A percentile compares a stretch with the other conserved stretches of the same genome.
phyloP scores from a whole-genome alignment of 2,888 invertebrate genomes.

The Aleiodes alternator region DNA sequence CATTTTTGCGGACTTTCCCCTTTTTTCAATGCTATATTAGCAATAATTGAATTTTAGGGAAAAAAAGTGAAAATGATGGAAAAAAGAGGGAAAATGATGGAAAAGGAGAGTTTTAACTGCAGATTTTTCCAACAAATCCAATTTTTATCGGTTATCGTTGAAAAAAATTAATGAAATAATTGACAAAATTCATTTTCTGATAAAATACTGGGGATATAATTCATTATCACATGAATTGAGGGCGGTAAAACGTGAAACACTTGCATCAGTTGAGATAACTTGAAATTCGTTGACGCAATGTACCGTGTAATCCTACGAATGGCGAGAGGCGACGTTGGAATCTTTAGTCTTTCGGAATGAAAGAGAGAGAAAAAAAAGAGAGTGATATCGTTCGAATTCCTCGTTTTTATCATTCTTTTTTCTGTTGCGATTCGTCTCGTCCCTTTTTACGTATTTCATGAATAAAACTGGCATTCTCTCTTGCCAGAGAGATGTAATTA shows the following conservation, averaged over 20 bases:
- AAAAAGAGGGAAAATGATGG: neutral
- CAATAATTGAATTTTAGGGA: too few relatives aligned
- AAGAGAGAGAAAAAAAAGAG: neutral
- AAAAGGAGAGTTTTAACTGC: too few relatives aligned
- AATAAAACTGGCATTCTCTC: conserved; percentile 4
- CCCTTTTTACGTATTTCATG: neutral
- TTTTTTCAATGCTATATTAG: too few relatives aligned
- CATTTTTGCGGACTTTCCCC: too few relatives aligned
- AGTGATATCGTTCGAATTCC: neutral
- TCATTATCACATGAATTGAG: conserved; percentile 6
- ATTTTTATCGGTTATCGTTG: too few relatives aligned
- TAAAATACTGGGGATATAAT: neutral
- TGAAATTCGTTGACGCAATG: conserved; percentile 41
- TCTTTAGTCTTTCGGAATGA: conserved; percentile 2
- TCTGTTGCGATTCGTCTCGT: neutral
- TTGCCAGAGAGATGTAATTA: neutral
- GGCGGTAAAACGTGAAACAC: conserved; percentile 12
- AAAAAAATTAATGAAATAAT: neutral
- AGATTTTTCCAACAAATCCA: too few relatives aligned
- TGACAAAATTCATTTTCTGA: neutral
- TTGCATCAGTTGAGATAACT: conserved; percentile 39
- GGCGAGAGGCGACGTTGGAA: conserved; percentile 19
- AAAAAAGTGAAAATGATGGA: too few relatives aligned
- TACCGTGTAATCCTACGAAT: conserved; percentile 43
- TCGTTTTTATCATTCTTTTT: conserved; percentile 4